Evolutionary conservation across 2,888 invertebrate species (phyloP).

Genomic region (Gymnoscelis rufifasciata): DNA sequence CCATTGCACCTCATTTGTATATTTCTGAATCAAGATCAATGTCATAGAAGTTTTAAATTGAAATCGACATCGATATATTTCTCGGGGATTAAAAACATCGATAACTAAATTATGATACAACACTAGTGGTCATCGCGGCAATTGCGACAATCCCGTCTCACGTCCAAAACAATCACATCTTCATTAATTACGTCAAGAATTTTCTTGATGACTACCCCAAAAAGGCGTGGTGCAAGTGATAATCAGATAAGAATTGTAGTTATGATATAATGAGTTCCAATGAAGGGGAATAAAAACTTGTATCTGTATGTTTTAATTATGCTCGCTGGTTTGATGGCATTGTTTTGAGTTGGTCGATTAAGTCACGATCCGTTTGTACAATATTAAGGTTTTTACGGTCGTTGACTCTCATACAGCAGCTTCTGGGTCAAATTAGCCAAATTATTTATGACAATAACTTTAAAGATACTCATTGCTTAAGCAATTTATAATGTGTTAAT

Average conservation of each 20-base stretch:
- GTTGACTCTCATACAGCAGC: constrained; percentile 9
- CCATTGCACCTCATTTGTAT: not conserved
- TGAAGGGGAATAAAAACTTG: constrained; percentile 20
- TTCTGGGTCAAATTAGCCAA: not conserved
- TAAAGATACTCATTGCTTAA: too few species aligned
- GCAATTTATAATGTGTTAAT: too few species aligned
- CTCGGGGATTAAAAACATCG: too few species aligned
- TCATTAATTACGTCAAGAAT: constrained; percentile 72
- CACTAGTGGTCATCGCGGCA: constrained; percentile 10
- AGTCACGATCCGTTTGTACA: constrained; percentile 10
- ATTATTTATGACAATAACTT: too few species aligned
- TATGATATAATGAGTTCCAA: constrained; percentile 26
- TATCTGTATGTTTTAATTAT: constrained; percentile 16
- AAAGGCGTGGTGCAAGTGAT: constrained; percentile 36
- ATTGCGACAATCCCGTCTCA: constrained; percentile 42
- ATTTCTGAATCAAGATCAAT: not conserved
- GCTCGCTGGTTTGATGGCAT: constrained; percentile 12
- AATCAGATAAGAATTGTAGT: constrained; percentile 33
- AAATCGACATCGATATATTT: constrained; percentile 10
- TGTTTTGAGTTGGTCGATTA: constrained; percentile 17
- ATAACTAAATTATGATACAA: not conserved
- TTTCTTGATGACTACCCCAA: constrained; percentile 47
- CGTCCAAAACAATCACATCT: constrained; percentile 68
- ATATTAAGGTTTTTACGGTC: constrained; percentile 7
- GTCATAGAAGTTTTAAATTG: not conserved